Base-by-base conservation (phyloP, 2,113 vertebrate species). In the Cavia aperea region DNA sequence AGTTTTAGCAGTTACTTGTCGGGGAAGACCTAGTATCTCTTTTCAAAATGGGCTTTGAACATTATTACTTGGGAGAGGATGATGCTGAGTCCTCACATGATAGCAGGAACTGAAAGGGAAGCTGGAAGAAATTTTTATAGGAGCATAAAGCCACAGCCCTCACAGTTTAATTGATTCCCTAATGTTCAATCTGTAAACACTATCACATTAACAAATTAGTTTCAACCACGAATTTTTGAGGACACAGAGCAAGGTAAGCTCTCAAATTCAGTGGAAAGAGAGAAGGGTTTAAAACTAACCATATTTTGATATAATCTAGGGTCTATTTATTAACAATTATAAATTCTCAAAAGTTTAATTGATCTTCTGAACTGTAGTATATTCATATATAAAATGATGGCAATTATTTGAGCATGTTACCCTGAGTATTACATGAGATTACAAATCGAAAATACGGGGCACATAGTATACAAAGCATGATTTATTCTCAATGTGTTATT, bases 171-270 rank as follows among this genome's bases (percentile, higher is more conserved):
- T 21, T 23, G 23, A 6, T 81, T 13, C 43, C 29, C 39, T 54
- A 24, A 65, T 4, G 46, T 5, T 7, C 23, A 4, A 36, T 7
- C 29, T 88, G 2, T 43, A 75, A 43, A 63, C 56, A n/a, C 2
- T 46, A 66, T 29, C 4, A 46, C 26, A 54, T 26, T 43, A 16
- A 12, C 39, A 81, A 46, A 15, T 43, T 63, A 12, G 1, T 58
- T 36, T 83, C 62, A 23, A 63, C 23, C 21, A 21, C 23, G 29
- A 15, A 62, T 49, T 49, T 77, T 5, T 14, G 33, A 9, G 21
- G 21, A 9, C 0, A 39, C 1, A 6, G 1, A 54, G 7, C 0
- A 14, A 19, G 39, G 10, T 0, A 21, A 31, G 4, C 18, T 95
- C 5, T 58, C 13, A 88, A 82, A 63, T 70, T 68, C 7, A 91